Evolutionary conservation across 1,140 invertebrate genomes (phyloP).

Genomic region (Coelopa frigida): DNA sequence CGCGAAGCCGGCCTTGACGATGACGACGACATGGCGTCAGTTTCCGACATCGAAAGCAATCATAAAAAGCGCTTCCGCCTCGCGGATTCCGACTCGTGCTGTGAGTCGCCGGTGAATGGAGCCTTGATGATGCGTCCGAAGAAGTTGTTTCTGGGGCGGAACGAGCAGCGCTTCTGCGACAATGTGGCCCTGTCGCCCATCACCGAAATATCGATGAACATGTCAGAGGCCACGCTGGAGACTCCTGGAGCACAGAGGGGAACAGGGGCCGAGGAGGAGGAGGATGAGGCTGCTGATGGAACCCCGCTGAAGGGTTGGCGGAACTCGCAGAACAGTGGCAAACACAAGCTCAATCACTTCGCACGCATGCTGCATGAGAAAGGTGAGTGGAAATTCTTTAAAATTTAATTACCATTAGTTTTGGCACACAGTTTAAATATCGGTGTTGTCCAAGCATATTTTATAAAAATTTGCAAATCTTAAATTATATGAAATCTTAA

Average conservation of each 20-base stretch:
- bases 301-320: constrained; percentile 4
- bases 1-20: constrained; percentile 1
- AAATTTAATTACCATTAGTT: too few relatives aligned
- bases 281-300: constrained; percentile 2
- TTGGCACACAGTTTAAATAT: too few relatives aligned
- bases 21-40: background rate
- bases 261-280: background rate
- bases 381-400: too few relatives aligned
- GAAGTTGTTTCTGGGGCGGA: background rate
- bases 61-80: background rate
- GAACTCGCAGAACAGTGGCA: too few relatives aligned
- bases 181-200: constrained; percentile 1
- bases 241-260: too few relatives aligned
- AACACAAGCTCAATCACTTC: too few relatives aligned
- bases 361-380: too few relatives aligned
- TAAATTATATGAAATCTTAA: too few relatives aligned
- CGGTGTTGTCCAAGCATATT: too few relatives aligned
- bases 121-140: background rate
- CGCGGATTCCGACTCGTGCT: background rate
- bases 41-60: background rate
- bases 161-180: constrained; percentile 1
- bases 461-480: too few relatives aligned
- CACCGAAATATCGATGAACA: constrained; percentile 4
- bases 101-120: constrained; percentile 7
- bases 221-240: background rate